These are phyloP conservation scores for Conus canariensis DNA, from an alignment of 2,888 invertebrate genomes.

Conservation along the genomic window DNA sequence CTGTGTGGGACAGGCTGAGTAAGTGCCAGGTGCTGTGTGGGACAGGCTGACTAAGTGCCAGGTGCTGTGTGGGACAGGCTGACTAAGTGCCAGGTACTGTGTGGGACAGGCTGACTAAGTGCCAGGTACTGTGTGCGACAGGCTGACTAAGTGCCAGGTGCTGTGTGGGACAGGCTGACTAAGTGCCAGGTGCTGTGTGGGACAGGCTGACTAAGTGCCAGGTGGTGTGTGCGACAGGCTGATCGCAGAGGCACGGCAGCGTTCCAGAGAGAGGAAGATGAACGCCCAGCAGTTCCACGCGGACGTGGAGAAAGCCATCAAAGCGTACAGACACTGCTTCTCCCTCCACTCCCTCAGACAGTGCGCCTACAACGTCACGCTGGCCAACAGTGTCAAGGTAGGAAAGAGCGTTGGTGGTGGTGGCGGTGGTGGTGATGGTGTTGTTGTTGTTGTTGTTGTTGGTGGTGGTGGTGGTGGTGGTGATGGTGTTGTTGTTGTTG, in stretches of 20 bases:
- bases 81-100: background rate
- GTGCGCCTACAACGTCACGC: conserved; percentile 37
- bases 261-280: background rate
- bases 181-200: too few species aligned
- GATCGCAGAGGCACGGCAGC: conserved; percentile 23
- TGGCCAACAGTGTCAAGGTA: conserved; percentile 40
- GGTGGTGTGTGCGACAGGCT: background rate
- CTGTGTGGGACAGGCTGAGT: conserved; percentile 2
- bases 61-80: background rate
- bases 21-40: too few species aligned
- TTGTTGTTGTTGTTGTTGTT: too few species aligned
- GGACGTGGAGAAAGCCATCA: background rate
- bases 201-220: background rate
- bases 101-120: background rate
- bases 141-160: background rate
- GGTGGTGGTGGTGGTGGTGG: too few species aligned
- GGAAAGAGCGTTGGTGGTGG: background rate
- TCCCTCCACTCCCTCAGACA: conserved; percentile 23
- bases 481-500: too few species aligned
- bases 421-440: too few species aligned
- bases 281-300: conserved; percentile 24
- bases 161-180: conserved; percentile 2
- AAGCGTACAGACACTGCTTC: conserved; percentile 19
- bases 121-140: background rate
- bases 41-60: background rate